These are phyloP conservation scores for Oryzias dopingdopingensis DNA, from an alignment of 2,797 vertebrate genomes.

Conservation along the genomic window DNA sequence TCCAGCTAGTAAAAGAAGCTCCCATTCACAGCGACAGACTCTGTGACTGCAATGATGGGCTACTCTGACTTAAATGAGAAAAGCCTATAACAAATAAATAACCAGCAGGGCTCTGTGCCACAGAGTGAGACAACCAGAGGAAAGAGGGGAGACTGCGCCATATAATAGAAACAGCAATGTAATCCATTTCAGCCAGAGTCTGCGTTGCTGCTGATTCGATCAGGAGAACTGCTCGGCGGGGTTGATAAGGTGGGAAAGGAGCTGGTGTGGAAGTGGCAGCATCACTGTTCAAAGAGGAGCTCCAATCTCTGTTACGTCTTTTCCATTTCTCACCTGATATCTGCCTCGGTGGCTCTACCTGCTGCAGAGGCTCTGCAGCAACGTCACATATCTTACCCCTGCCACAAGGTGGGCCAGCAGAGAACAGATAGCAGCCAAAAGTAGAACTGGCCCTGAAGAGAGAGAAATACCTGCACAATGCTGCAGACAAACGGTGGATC, in stretches of 20 bases:
- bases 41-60: slow-evolving; percentile 62
- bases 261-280: slow-evolving; percentile 35
- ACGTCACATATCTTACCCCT: slow-evolving; percentile 33
- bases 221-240: slow-evolving; percentile 25
- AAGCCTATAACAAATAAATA: slow-evolving; percentile 72
- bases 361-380: slow-evolving; percentile 14
- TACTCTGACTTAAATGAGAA: slow-evolving; percentile 68
- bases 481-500: neutral
- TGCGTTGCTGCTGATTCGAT: slow-evolving; percentile 47
- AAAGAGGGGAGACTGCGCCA: neutral
- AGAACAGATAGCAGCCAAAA: slow-evolving; percentile 3
- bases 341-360: slow-evolving; percentile 22
- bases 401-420: slow-evolving; percentile 11
- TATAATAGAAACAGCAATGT: slow-evolving; percentile 58
- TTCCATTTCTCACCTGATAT: slow-evolving; percentile 30
- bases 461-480: neutral
- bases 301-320: slow-evolving; percentile 30
- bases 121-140: slow-evolving; percentile 28
- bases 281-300: slow-evolving; percentile 24
- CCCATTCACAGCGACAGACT: slow-evolving; percentile 40
- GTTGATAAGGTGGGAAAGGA: slow-evolving; percentile 44
- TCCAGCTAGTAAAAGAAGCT: slow-evolving; percentile 32
- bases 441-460: slow-evolving; percentile 2
- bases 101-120: slow-evolving; percentile 40
- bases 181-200: slow-evolving; percentile 60